These are phyloP conservation scores for Heliconius eleuchia DNA, from an alignment of 1,140 invertebrate genomes.

Conservation along the genomic window DNA sequence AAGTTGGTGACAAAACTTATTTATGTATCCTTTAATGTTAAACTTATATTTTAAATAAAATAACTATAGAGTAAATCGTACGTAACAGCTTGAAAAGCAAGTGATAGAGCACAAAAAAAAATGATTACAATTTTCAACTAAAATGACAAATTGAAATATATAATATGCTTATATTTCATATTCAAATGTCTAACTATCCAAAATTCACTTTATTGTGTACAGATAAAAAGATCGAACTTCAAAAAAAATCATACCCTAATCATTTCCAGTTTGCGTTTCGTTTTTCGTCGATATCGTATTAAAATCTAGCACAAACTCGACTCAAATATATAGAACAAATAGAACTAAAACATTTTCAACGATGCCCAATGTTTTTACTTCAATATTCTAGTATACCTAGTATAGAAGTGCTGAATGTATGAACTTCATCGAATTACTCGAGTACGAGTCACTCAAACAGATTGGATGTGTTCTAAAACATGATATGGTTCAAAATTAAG, in stretches of 20 bases:
- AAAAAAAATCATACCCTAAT: neutral
- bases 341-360: slow-evolving; percentile 2
- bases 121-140: too few species aligned
- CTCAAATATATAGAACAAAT: slow-evolving; percentile 5
- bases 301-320: neutral
- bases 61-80: too few species aligned
- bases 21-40: too few species aligned
- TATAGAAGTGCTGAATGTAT: slow-evolving; percentile 10
- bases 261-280: neutral
- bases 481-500: neutral
- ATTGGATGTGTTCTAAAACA: slow-evolving; percentile 2
- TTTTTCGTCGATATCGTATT: slow-evolving; percentile 3
- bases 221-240: neutral
- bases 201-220: neutral
- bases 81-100: too few species aligned
- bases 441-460: neutral
- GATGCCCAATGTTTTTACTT: slow-evolving; percentile 3
- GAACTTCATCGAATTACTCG: slow-evolving; percentile 11
- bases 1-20: too few species aligned
- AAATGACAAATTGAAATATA: too few species aligned
- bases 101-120: too few species aligned
- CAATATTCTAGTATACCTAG: neutral
- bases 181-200: neutral
- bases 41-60: too few species aligned
- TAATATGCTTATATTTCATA: too few species aligned